Evolutionary conservation across 2,113 vertebrate species (phyloP).

Genomic region (Labeo rohita): DNA sequence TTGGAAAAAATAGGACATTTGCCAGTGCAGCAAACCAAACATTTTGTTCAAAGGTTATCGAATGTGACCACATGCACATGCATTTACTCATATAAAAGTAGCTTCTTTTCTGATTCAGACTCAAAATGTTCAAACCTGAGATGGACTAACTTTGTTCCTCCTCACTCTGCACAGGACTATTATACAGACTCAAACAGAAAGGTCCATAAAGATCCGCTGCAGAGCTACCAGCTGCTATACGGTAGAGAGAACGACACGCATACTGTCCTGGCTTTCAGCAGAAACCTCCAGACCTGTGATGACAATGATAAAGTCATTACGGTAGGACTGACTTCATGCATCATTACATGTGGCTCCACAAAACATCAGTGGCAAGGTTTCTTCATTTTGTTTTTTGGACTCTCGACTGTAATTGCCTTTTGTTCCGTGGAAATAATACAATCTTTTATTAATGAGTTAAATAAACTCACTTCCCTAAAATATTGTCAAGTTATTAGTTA

Average conservation of each 20-base stretch:
- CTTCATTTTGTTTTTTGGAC: background rate
- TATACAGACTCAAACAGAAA: conserved; percentile 80
- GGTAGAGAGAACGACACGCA: conserved; percentile 86
- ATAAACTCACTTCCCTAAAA: background rate
- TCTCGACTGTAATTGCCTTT: background rate
- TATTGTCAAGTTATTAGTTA: background rate
- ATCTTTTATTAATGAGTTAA: background rate
- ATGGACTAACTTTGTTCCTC: background rate
- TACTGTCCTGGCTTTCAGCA: conserved; percentile 81
- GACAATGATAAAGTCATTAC: conserved; percentile 82
- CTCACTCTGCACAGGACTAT: conserved; percentile 79
- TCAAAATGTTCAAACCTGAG: background rate
- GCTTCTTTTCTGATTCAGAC: background rate
- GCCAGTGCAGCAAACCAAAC: background rate
- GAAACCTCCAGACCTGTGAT: conserved; percentile 84
- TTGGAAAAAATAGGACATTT: background rate
- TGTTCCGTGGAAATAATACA: background rate
- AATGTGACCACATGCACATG: background rate
- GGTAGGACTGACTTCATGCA: conserved; percentile 65
- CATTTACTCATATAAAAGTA: background rate
- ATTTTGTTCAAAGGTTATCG: background rate
- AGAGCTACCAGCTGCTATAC: conserved; percentile 85
- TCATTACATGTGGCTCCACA: background rate
- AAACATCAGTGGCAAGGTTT: background rate
- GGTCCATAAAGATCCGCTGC: conserved; percentile 80